phyloP scores from a whole-genome alignment of 2,113 vertebrate genomes.

The Poeciliopsis turrubarensis region DNA sequence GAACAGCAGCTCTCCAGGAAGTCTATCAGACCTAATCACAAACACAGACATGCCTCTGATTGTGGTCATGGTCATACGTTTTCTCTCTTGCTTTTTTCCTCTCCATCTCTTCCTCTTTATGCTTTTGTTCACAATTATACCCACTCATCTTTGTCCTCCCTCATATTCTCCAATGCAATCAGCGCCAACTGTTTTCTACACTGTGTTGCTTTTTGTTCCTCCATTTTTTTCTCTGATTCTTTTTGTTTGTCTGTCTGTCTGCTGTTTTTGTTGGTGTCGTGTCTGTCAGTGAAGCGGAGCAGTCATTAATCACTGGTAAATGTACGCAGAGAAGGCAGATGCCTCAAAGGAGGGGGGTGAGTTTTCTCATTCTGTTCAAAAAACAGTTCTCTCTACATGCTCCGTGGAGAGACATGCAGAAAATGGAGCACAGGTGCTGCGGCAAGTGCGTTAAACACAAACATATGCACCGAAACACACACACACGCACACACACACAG shows the following conservation, averaged over 20 bases:
- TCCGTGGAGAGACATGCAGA: slow-evolving; percentile 52
- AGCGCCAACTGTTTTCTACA: slow-evolving; percentile 35
- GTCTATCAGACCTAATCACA: slow-evolving; percentile 74
- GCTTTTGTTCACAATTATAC: slow-evolving; percentile 28
- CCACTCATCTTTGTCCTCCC: slow-evolving; percentile 14
- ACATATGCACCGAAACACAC: slow-evolving; percentile 36
- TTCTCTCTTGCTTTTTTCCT: not conserved
- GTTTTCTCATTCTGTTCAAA: slow-evolving; percentile 61
- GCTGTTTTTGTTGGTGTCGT: slow-evolving; percentile 62
- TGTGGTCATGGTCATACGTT: slow-evolving; percentile 29
- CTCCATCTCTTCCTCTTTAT: slow-evolving; percentile 32
- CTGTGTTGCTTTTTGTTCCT: slow-evolving; percentile 25
- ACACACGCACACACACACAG: slow-evolving; percentile 5
- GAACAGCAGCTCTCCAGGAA: slow-evolving; percentile 67
- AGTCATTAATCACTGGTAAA: slow-evolving; percentile 78
- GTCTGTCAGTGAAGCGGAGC: slow-evolving; percentile 67
- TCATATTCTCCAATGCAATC: slow-evolving; percentile 44
- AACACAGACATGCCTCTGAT: slow-evolving; percentile 70
- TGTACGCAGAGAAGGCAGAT: slow-evolving; percentile 61
- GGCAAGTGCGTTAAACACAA: slow-evolving; percentile 35
- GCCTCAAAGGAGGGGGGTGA: slow-evolving; percentile 34
- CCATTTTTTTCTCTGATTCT: slow-evolving; percentile 25
- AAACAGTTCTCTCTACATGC: slow-evolving; percentile 58
- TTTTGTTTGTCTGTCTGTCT: slow-evolving; percentile 41
- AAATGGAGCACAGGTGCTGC: slow-evolving; percentile 70